Base-by-base conservation (phyloP, 2,797 vertebrate species). In the Pseudochaenichthys georgianus region DNA sequence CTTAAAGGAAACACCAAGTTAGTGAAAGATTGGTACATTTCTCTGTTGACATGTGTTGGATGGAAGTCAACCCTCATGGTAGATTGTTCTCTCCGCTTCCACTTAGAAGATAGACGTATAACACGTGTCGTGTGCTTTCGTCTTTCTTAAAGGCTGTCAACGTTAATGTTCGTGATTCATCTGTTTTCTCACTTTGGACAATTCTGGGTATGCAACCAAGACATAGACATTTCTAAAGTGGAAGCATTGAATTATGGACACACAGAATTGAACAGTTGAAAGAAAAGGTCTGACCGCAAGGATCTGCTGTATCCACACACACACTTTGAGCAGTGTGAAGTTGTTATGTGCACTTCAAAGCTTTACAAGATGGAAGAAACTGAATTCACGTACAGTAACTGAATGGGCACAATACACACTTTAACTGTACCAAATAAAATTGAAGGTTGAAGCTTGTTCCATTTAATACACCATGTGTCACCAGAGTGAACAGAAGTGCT, bases 1-100 rank as follows among this genome's bases (percentile, higher is more conserved):
- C 59, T 77, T 61, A 46, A 87, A 82, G 64, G 59, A 53, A 85
- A 78, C 73, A 64, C 17, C 7, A 19, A 23, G 16, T 45, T 74
- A 81, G 8, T 58, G 19, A 78, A 48, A 57, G 63, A 43, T 48
- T 67, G 54, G 59, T 50, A 63, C 60, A 9, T 70, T 42, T 34
- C 38, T 64, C 60, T 21, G 9, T 46, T 67, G 61, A 38, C 16
- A 64, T 73, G 50, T 83, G 75, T 21, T 21, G 67, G 54, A 74
- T 53, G n/a, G 81, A 78, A 60, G 70, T 61, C 8, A 28, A 63
- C 34, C 15, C 16, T 15, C 31, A 6, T 38, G 11, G 16, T 42
- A 23, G 55, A 17, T 34, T 48, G 28, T 63, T 67, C 52, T 15
- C 51, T 41, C 12, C 0, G 11, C n/a, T 34, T 47, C 13, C 0